Base-by-base conservation (phyloP, 2,888 invertebrate species). In the Synergus japonicus region DNA sequence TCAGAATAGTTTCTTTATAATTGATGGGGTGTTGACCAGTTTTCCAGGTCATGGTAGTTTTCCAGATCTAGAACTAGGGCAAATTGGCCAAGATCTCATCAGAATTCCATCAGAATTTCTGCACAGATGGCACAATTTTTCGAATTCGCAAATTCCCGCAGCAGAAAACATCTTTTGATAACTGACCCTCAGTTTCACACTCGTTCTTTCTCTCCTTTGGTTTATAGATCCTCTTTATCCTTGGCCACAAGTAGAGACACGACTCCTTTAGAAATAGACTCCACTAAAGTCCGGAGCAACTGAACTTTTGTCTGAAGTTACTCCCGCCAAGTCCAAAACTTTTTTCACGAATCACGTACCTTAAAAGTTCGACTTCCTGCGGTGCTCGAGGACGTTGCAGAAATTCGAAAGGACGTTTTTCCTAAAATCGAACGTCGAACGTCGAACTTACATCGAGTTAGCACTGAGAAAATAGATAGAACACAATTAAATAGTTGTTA, bases 321-420 rank as follows among this genome's bases (percentile, higher is more conserved):
- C 66, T 66, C n/a, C 18, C 41, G 18, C 66, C n/a, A 66, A 66
- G 41, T 43, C n/a, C 18, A 12, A 10, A 66, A 66, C 66, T 66
- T 66, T 43, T 66, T 66, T 41, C 66, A 66, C n/a, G 44, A 41
- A 66, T 43, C 66, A 66, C 66, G 66, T 66, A 43, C 43, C 18
- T 18, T n/a, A 10, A 44, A 66, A 66, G 41, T 41, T 66, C 4
- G 66, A 66, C 66, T 66, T 43, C 43, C 41, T 66, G 41, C 1
- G 43, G 43, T 43, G 41, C 43, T 66, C 43, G 66, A 41, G 43
- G n/a, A 66, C 65, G n/a, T n/a, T 66, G 15, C 9, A n/a, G 41
- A 66, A 66, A 66, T 66, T 18, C 43, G 41, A 66, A 18, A 66
- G 65, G 66, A 66, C 41, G 66, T 41, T 66, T n/a, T n/a, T n/a